These are phyloP conservation scores for Dimorphilus gyrociliatus DNA, from an alignment of 2,888 invertebrate species.

Conservation along the genomic window DNA sequence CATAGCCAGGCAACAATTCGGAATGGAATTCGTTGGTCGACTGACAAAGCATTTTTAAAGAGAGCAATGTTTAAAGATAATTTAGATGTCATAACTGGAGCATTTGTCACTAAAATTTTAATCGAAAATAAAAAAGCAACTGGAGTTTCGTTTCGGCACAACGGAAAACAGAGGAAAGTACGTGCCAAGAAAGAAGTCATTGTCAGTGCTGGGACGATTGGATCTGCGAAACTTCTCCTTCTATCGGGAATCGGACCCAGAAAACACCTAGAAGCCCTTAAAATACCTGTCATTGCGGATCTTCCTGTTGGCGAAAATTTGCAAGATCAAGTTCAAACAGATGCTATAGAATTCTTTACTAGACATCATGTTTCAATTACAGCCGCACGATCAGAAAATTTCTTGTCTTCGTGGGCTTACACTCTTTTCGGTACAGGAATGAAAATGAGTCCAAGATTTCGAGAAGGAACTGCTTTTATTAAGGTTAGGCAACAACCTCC, in stretches of 20 bases:
- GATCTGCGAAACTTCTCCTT: conserved; percentile 13
- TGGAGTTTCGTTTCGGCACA: conserved; percentile 9
- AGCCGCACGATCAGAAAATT: conserved; percentile 16
- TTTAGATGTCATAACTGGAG: conserved; percentile 10
- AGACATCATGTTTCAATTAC: conserved; percentile 14
- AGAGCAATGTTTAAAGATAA: conserved; percentile 10
- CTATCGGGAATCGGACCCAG: conserved; percentile 16
- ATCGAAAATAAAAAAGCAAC: conserved; percentile 13
- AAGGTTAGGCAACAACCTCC: conserved; percentile 12
- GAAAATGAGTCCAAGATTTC: conserved; percentile 14
- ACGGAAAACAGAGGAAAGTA: conserved; percentile 4
- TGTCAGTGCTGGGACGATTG: conserved; percentile 14
- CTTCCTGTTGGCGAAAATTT: conserved; percentile 31
- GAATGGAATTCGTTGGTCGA: conserved; percentile 10
- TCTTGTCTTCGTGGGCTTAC: conserved; percentile 12
- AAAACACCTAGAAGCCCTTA: conserved; percentile 11
- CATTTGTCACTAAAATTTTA: conserved; percentile 12
- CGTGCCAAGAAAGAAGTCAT: conserved; percentile 8
- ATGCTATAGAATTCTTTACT: conserved; percentile 17
- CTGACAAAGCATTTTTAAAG: conserved; percentile 12
- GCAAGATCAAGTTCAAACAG: conserved; percentile 23
- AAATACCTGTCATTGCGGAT: conserved; percentile 25
- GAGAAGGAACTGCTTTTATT: conserved; percentile 13
- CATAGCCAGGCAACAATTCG: conserved; percentile 13
- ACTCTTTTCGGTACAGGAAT: conserved; percentile 13